Evolutionary conservation across 1,140 invertebrate species (phyloP), one percentile per base, ranked within the genome.

Genomic region (Doryteuthis pealeii): DNA sequence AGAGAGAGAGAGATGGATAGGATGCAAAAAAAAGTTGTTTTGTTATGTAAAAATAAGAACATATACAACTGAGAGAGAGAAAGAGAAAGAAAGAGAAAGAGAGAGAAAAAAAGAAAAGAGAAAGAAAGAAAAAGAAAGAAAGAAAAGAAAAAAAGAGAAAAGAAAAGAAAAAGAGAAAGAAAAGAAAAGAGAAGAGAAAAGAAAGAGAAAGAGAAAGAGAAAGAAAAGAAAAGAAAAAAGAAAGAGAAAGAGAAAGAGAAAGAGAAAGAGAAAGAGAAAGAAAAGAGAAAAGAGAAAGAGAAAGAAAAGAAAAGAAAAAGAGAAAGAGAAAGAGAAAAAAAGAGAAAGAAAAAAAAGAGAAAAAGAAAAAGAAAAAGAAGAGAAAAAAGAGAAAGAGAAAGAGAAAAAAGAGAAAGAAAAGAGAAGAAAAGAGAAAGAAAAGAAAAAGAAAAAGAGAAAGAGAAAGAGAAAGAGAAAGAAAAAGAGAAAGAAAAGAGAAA

Each of bases 121-220:
- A 40, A 40, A 40, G 4, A 10, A 40, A 10, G 10, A 10, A 40
- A 10, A 40, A 10, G 10, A 10, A 40, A 10, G 10, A 10, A n/a
- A n/a, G n/a, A n/a, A n/a, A n/a, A n/a, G n/a, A n/a, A n/a, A n/a
- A 32, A 72, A 35, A 22, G 67, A 74, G 35, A 4, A 65, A 1
- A 40, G 22, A 40, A 74, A 67, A 35, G 68, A 74, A 67, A 45
- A 2, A 68, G 68, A 45, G 66, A 71, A 40, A 71, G 28, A 71
- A 58, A 71, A 65, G 32, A 31, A 74, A 31, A 22, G 71, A 14
- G 49, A 32, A 31, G 18, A 31, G 49, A 10, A 71, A 40, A 43
- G 70, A 40, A 10, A 73, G 72, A 73, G 72, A 73, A 3, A 73
- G 72, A 73, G 72, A 73, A 3, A 73, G 72, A 66, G 72, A 71